Percentiles rank a stretch among this genome's conserved stretches.
Evolutionary conservation across 2,888 invertebrate species (phyloP).

Genomic region (Mesorhabditis spiculigera): DNA sequence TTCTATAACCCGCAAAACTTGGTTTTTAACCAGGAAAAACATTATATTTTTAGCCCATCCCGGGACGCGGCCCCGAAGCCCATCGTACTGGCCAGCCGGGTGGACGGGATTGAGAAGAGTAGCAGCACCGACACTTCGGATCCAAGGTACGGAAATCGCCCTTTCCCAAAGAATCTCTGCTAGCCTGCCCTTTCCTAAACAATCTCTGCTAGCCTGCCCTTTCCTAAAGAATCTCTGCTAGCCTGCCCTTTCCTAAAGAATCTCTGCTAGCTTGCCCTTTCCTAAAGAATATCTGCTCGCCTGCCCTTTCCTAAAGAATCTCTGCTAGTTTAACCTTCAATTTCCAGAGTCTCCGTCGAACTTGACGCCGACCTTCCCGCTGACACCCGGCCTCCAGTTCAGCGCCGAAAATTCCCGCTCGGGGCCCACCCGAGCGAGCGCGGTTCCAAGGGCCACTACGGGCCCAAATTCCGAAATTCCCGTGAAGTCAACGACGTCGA

Average conservation of each 20-base stretch:
- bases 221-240: too few relatives aligned
- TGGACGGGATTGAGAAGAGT: conserved; percentile 5
- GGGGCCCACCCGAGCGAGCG: conserved; percentile 32
- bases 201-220: too few relatives aligned
- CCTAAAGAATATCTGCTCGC: too few relatives aligned
- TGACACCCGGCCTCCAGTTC: conserved; percentile 28
- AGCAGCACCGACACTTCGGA: conserved; percentile 12
- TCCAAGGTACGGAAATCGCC: conserved; percentile 11
- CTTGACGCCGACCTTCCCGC: conserved; percentile 8
- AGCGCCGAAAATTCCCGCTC: conserved; percentile 35
- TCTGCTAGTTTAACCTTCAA: not conserved
- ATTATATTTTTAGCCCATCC: not conserved
- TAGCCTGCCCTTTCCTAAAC: too few relatives aligned
- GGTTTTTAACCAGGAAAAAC: not conserved
- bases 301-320: too few relatives aligned
- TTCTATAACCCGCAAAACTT: not conserved
- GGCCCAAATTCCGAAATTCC: not conserved
- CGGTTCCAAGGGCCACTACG: conserved; percentile 22
- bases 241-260: too few relatives aligned
- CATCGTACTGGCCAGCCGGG: not conserved
- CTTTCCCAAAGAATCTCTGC: not conserved
- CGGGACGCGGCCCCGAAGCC: not conserved
- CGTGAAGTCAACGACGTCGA: not conserved
- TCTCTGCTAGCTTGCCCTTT: too few relatives aligned
- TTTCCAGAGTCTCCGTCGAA: not conserved